A percentile compares a stretch with the other conserved stretches of the same genome.
These are phyloP conservation scores for Rotaria macrura DNA, from an alignment of 2,888 invertebrate species.

Conservation along the genomic window DNA sequence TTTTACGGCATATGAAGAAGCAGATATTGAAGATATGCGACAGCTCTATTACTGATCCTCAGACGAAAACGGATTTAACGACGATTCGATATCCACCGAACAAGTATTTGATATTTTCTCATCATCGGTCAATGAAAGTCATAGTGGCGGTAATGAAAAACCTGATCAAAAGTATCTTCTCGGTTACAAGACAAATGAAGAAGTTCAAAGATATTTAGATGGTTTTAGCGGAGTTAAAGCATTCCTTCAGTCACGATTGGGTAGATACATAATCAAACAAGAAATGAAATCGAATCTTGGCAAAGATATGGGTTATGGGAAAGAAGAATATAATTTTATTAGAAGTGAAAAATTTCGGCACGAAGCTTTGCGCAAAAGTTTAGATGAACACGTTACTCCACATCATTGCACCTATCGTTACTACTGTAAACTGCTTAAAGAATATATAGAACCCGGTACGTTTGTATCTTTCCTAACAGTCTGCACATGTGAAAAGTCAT, in stretches of 20 bases:
- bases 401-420: not conserved
- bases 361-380: too few relatives aligned
- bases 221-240: too few relatives aligned
- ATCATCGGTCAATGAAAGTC: not conserved
- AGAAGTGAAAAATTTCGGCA: too few relatives aligned
- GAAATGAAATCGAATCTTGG: too few relatives aligned
- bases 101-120: not conserved
- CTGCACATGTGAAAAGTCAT: not conserved
- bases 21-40: not conserved
- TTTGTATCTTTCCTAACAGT: not conserved
- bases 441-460: not conserved
- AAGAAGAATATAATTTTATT: too few relatives aligned
- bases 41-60: not conserved
- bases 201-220: too few relatives aligned
- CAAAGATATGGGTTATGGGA: too few relatives aligned
- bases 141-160: not conserved
- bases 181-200: too few relatives aligned
- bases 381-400: not conserved
- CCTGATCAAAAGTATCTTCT: not conserved
- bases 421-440: not conserved
- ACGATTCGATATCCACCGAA: not conserved
- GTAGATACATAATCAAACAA: too few relatives aligned
- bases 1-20: not conserved
- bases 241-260: too few relatives aligned
- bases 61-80: not conserved